phyloP scores from a whole-genome alignment of 1,140 invertebrate genomes.

The Bathynomus jamesi region DNA sequence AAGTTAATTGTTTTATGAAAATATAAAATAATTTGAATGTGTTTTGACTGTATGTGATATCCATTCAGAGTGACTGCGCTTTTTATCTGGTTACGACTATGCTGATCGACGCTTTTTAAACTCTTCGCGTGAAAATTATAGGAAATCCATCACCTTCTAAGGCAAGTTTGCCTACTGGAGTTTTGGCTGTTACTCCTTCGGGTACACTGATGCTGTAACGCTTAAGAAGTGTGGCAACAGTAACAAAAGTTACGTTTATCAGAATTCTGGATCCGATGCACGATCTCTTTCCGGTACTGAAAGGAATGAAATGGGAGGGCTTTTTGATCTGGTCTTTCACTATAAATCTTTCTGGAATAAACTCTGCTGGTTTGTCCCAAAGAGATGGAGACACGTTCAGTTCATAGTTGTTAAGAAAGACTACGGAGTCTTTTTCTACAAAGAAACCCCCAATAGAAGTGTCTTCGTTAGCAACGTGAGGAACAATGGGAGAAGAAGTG shows the following conservation, averaged over 20 bases:
- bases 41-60: too few relatives aligned
- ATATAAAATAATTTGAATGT: too few relatives aligned
- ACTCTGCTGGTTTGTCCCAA: slow-evolving; percentile 63
- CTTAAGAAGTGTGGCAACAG: slow-evolving; percentile 63
- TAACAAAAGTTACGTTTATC: slow-evolving; percentile 62
- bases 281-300: slow-evolving; percentile 71
- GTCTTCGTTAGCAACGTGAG: slow-evolving; percentile 73
- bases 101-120: background rate
- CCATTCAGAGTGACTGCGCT: too few relatives aligned
- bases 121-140: background rate
- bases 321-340: slow-evolving; percentile 44
- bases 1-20: too few relatives aligned
- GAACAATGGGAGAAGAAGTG: slow-evolving; percentile 79
- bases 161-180: background rate
- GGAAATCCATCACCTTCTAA: background rate
- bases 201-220: slow-evolving; percentile 55
- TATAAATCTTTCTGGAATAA: slow-evolving; percentile 65
- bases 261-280: slow-evolving; percentile 83
- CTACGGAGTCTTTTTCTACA: slow-evolving; percentile 67
- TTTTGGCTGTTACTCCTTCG: background rate
- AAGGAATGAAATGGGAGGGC: slow-evolving; percentile 66
- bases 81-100: too few relatives aligned
- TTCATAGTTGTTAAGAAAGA: slow-evolving; percentile 82
- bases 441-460: slow-evolving; percentile 61
- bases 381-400: slow-evolving; percentile 64